Conservation (phyloP, 1,140 invertebrate species). For the Tetraneura akinire region DNA sequence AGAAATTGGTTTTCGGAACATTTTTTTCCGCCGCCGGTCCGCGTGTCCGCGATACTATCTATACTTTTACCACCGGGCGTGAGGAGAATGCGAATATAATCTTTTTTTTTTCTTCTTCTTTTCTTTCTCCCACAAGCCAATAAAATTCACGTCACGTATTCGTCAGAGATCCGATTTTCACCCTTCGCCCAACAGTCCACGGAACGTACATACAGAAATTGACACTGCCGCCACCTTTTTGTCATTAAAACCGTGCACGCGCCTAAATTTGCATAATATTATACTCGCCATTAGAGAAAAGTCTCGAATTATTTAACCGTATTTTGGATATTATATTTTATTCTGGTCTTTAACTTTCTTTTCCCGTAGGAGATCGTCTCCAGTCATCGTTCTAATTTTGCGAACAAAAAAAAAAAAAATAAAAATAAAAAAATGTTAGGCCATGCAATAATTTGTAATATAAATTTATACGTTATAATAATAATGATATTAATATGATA, state of each 20-base stretch:
- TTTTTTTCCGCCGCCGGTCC: neutral
- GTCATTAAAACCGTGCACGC: slow-evolving; percentile 33
- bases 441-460: too few species aligned
- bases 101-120: too few species aligned
- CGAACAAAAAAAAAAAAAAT: too few species aligned
- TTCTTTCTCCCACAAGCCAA: neutral
- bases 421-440: too few species aligned
- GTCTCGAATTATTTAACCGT: slow-evolving; percentile 18
- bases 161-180: slow-evolving; percentile 46
- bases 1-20: slow-evolving; percentile 42
- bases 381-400: too few species aligned
- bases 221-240: slow-evolving; percentile 23
- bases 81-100: slow-evolving; percentile 38
- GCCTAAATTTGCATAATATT: slow-evolving; percentile 22
- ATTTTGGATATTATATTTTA: too few species aligned
- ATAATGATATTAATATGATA: too few species aligned
- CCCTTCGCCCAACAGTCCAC: neutral
- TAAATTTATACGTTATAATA: too few species aligned
- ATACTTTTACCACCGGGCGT: slow-evolving; percentile 39
- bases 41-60: slow-evolving; percentile 1
- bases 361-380: too few species aligned
- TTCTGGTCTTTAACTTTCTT: too few species aligned
- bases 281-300: neutral
- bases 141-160: slow-evolving; percentile 38
- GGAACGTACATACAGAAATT: neutral